Conservation (phyloP, 2,888 invertebrate genomes). For the Agrochola macilenta region DNA sequence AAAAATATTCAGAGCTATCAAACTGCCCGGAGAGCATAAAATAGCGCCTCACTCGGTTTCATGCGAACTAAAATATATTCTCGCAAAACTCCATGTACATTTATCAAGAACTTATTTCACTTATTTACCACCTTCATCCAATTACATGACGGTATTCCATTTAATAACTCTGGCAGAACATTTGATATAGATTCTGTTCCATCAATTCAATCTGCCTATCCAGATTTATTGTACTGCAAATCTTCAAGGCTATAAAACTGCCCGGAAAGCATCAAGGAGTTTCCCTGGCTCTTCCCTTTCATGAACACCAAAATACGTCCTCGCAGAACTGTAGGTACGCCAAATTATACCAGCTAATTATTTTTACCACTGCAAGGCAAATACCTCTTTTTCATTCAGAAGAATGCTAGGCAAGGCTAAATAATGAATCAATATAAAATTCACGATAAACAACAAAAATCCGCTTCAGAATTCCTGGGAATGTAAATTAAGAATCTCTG, state of each 20-base stretch:
- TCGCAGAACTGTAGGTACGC: neutral
- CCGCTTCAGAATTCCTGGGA: conserved; percentile 6
- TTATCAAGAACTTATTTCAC: neutral
- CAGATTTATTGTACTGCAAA: too few relatives aligned
- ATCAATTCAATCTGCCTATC: too few relatives aligned
- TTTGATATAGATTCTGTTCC: too few relatives aligned
- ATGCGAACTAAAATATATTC: neutral
- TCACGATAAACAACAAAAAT: conserved; percentile 4
- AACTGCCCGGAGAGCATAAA: neutral
- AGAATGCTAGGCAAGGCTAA: neutral
- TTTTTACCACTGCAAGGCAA: neutral
- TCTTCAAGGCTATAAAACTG: too few relatives aligned
- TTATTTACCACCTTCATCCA: too few relatives aligned
- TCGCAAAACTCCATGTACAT: neutral
- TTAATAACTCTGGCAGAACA: too few relatives aligned
- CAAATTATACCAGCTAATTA: neutral
- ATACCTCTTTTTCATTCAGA: neutral
- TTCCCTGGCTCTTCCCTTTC: too few relatives aligned
- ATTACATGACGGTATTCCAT: too few relatives aligned
- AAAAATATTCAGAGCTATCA: too few relatives aligned
- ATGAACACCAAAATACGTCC: neutral
- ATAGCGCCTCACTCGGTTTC: neutral
- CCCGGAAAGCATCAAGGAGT: too few relatives aligned
- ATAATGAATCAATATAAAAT: neutral
- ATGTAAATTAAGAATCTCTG: conserved; percentile 43